Conservation (phyloP, 2,888 invertebrate species). For the Allygus modestus region DNA sequence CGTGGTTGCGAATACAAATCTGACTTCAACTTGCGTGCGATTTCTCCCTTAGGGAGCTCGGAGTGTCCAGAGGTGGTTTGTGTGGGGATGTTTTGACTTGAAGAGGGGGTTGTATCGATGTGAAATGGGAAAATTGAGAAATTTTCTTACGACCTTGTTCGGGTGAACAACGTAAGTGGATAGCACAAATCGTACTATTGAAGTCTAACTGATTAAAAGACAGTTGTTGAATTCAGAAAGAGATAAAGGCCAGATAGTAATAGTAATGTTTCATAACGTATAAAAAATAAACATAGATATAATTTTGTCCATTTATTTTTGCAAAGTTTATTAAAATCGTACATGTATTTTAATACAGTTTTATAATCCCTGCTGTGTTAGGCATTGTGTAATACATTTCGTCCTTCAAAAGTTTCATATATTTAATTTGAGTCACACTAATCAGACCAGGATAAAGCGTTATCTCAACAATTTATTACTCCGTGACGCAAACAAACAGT, state of each 20-base stretch:
- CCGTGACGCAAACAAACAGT: constrained; percentile 38
- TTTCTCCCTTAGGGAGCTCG: background rate
- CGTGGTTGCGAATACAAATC: background rate
- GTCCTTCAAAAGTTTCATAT: background rate
- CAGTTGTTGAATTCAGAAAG: too few species aligned
- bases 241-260: too few species aligned
- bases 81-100: background rate
- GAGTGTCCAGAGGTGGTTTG: background rate
- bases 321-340: too few species aligned
- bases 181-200: too few species aligned
- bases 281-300: too few species aligned
- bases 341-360: too few species aligned
- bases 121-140: background rate
- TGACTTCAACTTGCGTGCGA: constrained; percentile 1
- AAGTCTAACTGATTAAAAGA: too few species aligned
- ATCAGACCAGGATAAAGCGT: background rate
- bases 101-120: background rate
- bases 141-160: background rate
- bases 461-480: constrained; percentile 3
- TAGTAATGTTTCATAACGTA: too few species aligned
- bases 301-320: too few species aligned
- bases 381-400: background rate
- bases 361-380: too few species aligned
- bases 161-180: too few species aligned
- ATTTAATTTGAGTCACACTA: background rate